Base-by-base conservation (phyloP, 2,113 vertebrate species). In the Scopus umbretta region DNA sequence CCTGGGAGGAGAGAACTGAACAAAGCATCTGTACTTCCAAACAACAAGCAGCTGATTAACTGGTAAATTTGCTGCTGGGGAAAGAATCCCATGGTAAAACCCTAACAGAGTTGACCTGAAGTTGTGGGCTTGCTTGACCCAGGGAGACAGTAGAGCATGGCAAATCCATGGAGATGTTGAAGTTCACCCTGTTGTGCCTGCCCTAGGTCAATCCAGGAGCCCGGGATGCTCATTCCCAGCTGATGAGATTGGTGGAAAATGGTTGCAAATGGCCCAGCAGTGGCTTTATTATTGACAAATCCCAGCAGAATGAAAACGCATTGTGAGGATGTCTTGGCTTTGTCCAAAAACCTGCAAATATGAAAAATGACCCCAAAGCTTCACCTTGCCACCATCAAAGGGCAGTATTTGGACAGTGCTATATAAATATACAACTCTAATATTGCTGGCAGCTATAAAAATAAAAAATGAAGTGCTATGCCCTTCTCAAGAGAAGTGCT, bases 231-330 rank as follows among this genome's bases (percentile, higher is more conserved):
- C n/a, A 14, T 74, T 94, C 62, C 53, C 26, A 50, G 78, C 30
- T 80, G 26, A 72, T 26, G 34, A 61, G 11, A n/a, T 45, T 17
- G 49, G 40, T 55, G 30, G 26, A 6, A 63, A 81, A 30, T 3
- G 2, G n/a, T 14, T 86, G 26, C 20, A 62, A 79, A 81, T 0
- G 0, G 4, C 34, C 25, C 45, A n/a, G 62, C 34, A 52, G 61
- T 49, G 62, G 27, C 5, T 88, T 91, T 42, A 5, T 4, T 42
- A 26, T 6, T 18, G 42, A 70, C 36, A 84, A 38, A 86, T 38
- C 45, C 32, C 63, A 74, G 22, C 42, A 86, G 62, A 52, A 43
- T 17, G 10, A 56, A 75, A 61, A 29, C 17, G 5, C 8, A 7
- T 23, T 25, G n/a, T 47, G 61, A 79, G 27, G 40, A 40, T 25